Base-by-base conservation (phyloP, 2,888 invertebrate species). In the Drosophila kanekoi region DNA sequence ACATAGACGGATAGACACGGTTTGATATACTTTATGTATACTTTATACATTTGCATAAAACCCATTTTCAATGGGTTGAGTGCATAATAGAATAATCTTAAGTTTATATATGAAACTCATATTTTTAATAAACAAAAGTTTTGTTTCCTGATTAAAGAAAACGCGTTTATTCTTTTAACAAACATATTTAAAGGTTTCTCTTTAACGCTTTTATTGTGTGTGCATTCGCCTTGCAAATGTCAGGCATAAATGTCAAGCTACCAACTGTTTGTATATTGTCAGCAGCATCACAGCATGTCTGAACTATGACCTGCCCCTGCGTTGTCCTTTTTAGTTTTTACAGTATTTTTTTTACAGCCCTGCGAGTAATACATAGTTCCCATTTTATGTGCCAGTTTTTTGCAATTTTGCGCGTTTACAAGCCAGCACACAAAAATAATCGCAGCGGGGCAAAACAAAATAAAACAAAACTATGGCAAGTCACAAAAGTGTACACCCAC, bases 391-490 rank as follows among this genome's bases (percentile, higher is more conserved):
- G 16, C 18, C 28, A n/a, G 10, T 16, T 45, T 56, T 62, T 53
- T 49, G 3, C 49, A 51, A 47, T 58, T 69, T 62, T 33, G 16
- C 16, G 41, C 70, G 45, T 70, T 73, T 77, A 76, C 73, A 76
- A 65, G 59, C 65, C 77, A 74, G 72, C 44, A 62, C 59, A 23
- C 73, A 77, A 67, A 72, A 62, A 75, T 56, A 77, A 77, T 56
- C 44, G 16, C 62, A 66, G n/a, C 28, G 16, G n/a, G n/a, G n/a
- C n/a, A n/a, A n/a, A n/a, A n/a, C n/a, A n/a, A n/a, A n/a, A n/a
- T n/a, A 37, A 49, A 23, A 38, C 47, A 28, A 56, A 60, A 16
- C 11, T 44, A 38, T 3, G 41, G 28, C 16, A 48, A 52, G 8
- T 13, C 9, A 14, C 1, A 37, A 59, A 53, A 16, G 43, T 28